Evolutionary conservation across 2,888 invertebrate genomes (phyloP), one percentile per base, ranked within the genome.

Genomic region (Noctua janthina): DNA sequence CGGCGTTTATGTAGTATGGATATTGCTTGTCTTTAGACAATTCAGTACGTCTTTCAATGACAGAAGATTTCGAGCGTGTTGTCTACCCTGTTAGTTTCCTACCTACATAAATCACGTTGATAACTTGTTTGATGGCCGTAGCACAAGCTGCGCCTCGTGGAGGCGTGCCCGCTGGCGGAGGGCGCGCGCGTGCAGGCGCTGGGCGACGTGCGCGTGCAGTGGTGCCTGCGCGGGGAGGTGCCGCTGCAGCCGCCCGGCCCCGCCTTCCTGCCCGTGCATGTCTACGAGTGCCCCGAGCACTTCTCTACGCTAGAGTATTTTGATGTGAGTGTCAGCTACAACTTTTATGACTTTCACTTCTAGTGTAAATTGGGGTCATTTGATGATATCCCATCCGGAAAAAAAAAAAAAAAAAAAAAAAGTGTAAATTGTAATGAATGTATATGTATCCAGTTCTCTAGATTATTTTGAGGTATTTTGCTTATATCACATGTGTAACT

Each of bases 241-340:
- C 96, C 97, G 2, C 95, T 97, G 17, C 93, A 95, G 29, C 97
- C 98, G 10, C 97, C 97, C 64, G 97, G 97, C 10, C 93, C 96
- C 49, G 95, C 95, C 82, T 97, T 98, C 89, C 96, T 98, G 85
- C 98, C 99, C 15, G 97, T 99, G 79, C 96, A 98, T 91, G 97
- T 98, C 84, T 98, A 98, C 95, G 98, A 98, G 86, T 98, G 99
- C 93, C 99, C 99, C 0, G 98, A 98, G 71, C 97, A 98, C 93
- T 99, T 99, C 95, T 98, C 98, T 43, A 99, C 99, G 0, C 98
- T 98, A 46, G 98, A 98, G 88, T 99, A 99, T 93, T 99, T 98
- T 94, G 98, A 98, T 96, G 98, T 98, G 29, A 92, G 91, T 90
- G 11, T 51, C 1, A 20, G 39, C 1, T 20, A 43, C 6, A 15